Percentiles rank a stretch among this genome's conserved stretches.
These are phyloP conservation scores for Tenualosa ilisha DNA, from an alignment of 2,797 vertebrate species.

Conservation along the genomic window DNA sequence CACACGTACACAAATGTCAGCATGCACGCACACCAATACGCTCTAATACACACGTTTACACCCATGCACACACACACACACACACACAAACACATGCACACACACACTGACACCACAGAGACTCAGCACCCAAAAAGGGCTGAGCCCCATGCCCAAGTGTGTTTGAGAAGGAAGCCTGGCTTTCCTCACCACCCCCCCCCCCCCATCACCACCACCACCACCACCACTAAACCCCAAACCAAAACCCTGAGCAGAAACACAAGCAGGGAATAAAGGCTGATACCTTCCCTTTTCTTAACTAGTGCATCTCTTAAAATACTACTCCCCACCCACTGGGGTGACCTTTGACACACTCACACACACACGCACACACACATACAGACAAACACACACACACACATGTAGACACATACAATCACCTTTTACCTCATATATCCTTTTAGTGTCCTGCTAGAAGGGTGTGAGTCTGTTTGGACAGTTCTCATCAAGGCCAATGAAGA, in stretches of 20 bases:
- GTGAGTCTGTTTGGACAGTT: constrained; percentile 68
- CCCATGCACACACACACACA: background rate
- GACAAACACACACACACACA: constrained; percentile 38
- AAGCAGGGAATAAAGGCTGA: background rate
- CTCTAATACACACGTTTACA: background rate
- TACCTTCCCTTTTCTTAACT: background rate
- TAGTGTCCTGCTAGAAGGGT: constrained; percentile 49
- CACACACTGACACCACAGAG: background rate
- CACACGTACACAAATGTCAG: background rate
- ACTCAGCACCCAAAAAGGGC: background rate
- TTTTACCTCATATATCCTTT: constrained; percentile 8
- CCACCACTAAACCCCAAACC: background rate
- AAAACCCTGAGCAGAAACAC: background rate
- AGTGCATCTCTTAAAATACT: background rate
- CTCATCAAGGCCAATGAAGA: constrained; percentile 71
- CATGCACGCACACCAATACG: background rate
- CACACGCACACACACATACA: background rate
- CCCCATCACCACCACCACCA: background rate
- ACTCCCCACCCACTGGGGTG: background rate
- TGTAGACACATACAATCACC: constrained; percentile 35
- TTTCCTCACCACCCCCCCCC: background rate
- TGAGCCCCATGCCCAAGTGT: background rate
- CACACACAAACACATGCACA: background rate
- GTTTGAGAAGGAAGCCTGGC: background rate
- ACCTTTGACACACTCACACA: background rate